phyloP scores from a whole-genome alignment of 2,888 invertebrate species.

The Uloborus plumipes region DNA sequence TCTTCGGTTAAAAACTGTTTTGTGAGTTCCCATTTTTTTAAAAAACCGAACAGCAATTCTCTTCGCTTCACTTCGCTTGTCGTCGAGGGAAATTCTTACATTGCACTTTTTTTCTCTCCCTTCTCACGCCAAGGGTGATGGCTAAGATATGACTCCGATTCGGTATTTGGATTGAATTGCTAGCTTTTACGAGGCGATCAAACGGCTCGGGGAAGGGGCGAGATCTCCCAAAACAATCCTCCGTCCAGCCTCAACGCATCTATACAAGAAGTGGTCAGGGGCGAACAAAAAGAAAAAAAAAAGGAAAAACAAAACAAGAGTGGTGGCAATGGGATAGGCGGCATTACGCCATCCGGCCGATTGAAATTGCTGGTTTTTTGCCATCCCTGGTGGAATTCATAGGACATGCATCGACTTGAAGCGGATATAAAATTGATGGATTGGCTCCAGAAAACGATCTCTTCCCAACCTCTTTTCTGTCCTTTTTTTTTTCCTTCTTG shows the following conservation, averaged over 20 bases:
- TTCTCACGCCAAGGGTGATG: no score
- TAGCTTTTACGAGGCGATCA: constrained; percentile 51
- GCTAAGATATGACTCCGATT: constrained; percentile 21
- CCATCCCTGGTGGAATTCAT: constrained; percentile 2
- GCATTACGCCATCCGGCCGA: neutral
- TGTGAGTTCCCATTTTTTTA: no score
- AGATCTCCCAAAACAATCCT: constrained; percentile 44
- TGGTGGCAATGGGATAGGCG: no score
- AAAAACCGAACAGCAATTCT: no score
- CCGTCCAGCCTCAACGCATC: constrained; percentile 6
- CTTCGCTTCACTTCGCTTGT: no score
- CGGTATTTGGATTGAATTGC: constrained; percentile 60
- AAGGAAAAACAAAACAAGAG: neutral
- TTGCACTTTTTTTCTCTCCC: no score
- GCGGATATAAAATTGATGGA: constrained; percentile 34
- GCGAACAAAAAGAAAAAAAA: no score
- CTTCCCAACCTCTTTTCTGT: constrained; percentile 5
- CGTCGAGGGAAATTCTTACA: no score
- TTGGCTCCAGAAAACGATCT: constrained; percentile 35
- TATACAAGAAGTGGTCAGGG: neutral
- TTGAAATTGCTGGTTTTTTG: constrained; percentile 30
- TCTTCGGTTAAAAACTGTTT: no score
- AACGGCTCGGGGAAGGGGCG: constrained; percentile 22
- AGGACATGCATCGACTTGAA: constrained; percentile 6
- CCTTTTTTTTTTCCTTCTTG: constrained; percentile 8